phyloP scores from a whole-genome alignment of 2,113 vertebrate genomes.

The Rafetus swinhoei region DNA sequence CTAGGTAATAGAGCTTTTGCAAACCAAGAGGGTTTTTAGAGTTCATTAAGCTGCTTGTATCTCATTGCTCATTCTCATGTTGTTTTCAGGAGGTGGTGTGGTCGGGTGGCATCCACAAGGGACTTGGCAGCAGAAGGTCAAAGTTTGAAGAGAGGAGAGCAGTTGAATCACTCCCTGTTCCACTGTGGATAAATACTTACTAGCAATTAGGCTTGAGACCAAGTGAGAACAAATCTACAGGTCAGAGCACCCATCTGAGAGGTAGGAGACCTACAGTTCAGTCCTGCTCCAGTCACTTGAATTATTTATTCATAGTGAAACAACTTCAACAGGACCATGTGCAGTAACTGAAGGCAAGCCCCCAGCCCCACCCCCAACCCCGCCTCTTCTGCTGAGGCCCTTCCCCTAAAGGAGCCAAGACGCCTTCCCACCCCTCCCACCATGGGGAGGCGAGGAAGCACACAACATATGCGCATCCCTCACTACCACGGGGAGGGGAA shows the following conservation, averaged over 20 bases:
- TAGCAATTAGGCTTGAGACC: neutral
- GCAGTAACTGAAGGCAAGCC: no score
- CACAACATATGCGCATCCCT: no score
- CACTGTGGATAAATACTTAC: neutral
- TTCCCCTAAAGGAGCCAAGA: no score
- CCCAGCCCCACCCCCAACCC: no score
- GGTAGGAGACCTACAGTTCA: neutral
- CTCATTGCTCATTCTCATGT: constrained; percentile 4
- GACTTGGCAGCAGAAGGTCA: constrained; percentile 54
- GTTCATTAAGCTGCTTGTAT: constrained; percentile 43
- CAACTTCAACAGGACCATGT: neutral
- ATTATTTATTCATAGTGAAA: neutral
- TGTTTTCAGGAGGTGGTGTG: constrained; percentile 23
- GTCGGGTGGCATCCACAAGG: constrained; percentile 45
- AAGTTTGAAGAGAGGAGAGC: constrained; percentile 4
- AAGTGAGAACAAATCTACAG: neutral
- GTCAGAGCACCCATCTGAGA: neutral
- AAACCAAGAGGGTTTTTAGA: constrained; percentile 47
- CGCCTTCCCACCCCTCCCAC: no score
- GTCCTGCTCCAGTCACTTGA: neutral
- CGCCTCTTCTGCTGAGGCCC: no score
- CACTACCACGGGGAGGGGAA: no score
- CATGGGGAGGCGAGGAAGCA: no score
- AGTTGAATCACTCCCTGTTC: constrained; percentile 26
- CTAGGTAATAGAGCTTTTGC: constrained; percentile 42